Percentiles rank a stretch among this genome's conserved stretches.
Conservation (phyloP, 1,140 invertebrate genomes). For the Drosophila sucinea region DNA sequence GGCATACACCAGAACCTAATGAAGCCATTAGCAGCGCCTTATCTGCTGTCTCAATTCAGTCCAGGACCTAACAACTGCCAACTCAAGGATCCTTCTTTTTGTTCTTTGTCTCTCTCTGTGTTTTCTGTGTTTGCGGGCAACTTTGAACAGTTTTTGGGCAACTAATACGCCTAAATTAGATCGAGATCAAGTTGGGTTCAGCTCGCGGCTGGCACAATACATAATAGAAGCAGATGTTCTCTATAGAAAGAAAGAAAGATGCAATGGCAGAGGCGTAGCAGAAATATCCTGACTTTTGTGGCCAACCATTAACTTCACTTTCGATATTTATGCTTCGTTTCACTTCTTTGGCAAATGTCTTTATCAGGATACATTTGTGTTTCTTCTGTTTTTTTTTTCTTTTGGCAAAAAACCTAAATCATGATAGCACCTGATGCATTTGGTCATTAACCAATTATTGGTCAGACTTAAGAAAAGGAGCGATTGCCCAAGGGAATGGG, state of each 20-base stretch:
- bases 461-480: not conserved
- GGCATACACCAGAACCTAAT: conserved; percentile 69
- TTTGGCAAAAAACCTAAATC: conserved; percentile 61
- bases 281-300: conserved; percentile 65
- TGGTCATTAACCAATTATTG: conserved; percentile 67
- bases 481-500: conserved; percentile 13
- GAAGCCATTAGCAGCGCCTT: conserved; percentile 78
- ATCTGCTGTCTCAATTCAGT: conserved; percentile 39
- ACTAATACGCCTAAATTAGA: conserved; percentile 81
- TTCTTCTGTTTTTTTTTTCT: conserved; percentile 16
- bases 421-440: conserved; percentile 69
- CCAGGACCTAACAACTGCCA: conserved; percentile 38
- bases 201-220: conserved; percentile 38
- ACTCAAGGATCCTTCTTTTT: conserved; percentile 49
- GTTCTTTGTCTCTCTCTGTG: conserved; percentile 40
- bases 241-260: not conserved
- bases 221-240: conserved; percentile 66
- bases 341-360: conserved; percentile 37
- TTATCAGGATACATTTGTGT: conserved; percentile 32
- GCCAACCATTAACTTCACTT: conserved; percentile 59
- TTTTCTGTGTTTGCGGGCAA: conserved; percentile 50
- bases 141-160: conserved; percentile 62
- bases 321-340: conserved; percentile 37
- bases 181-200: conserved; percentile 62
- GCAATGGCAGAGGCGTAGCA: not conserved